Percentiles rank a stretch among this genome's conserved stretches.
phyloP scores from a whole-genome alignment of 2,113 vertebrate genomes.

The Leptobrachium ailaonicum region DNA sequence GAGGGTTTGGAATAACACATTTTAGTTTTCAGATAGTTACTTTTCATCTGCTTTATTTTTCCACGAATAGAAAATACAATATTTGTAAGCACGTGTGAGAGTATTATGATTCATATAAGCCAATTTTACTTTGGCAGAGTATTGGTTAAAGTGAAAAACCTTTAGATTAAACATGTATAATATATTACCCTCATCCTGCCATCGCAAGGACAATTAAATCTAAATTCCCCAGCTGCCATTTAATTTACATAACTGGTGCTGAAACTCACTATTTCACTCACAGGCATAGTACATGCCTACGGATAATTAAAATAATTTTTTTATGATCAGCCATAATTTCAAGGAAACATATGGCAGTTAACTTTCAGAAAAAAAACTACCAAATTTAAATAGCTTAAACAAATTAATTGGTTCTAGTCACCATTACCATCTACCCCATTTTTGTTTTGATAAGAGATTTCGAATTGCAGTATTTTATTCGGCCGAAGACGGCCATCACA shows the following conservation, averaged over 20 bases:
- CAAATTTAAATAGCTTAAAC: constrained; percentile 6
- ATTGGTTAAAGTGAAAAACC: constrained; percentile 32
- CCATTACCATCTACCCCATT: no score
- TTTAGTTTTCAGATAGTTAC: no score
- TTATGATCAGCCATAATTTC: constrained; percentile 32
- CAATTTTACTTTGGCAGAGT: constrained; percentile 7
- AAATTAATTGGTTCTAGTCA: not conserved
- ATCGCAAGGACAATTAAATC: constrained; percentile 27
- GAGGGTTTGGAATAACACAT: not conserved
- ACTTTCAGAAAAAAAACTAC: constrained; percentile 16
- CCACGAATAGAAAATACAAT: not conserved
- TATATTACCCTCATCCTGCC: constrained; percentile 48
- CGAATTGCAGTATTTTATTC: no score
- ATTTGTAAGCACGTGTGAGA: not conserved
- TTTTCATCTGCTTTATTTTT: not conserved
- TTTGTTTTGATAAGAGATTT: no score
- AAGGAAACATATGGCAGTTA: constrained; percentile 37
- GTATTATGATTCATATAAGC: not conserved
- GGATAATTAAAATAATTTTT: constrained; percentile 46
- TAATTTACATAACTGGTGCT: constrained; percentile 30
- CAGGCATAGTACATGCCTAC: constrained; percentile 20
- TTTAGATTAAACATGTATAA: constrained; percentile 40
- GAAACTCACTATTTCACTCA: constrained; percentile 30
- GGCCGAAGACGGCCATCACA: no score
- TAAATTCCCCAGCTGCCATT: constrained; percentile 40